A percentile compares a stretch with the other conserved stretches of the same genome.
phyloP scores from a whole-genome alignment of 2,888 invertebrate species.

The Hirtodrosophila alboralis region DNA sequence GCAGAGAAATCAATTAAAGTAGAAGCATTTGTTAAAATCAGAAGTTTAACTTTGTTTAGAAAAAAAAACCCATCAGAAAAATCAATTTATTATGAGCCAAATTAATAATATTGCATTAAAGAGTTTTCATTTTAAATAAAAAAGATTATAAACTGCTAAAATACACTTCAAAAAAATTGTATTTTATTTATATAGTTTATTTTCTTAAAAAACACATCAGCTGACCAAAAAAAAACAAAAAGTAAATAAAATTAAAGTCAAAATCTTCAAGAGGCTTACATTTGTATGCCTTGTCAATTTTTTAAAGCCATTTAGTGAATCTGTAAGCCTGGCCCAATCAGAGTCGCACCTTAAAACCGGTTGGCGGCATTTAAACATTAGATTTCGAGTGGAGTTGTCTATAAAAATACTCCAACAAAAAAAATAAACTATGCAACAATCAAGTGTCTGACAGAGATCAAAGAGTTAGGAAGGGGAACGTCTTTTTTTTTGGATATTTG shows the following conservation, averaged over 20 bases:
- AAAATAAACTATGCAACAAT: conserved; percentile 41
- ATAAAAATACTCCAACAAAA: conserved; percentile 35
- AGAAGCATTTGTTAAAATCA: no score
- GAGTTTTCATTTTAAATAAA: no score
- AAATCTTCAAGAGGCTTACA: conserved; percentile 49
- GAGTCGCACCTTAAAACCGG: conserved; percentile 75
- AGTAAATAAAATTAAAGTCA: conserved; percentile 8
- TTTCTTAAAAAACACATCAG: conserved; percentile 37
- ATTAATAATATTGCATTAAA: no score
- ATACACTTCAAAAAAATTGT: no score
- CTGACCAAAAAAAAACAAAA: conserved; percentile 17
- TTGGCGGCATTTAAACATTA: conserved; percentile 60
- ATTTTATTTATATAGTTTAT: no score
- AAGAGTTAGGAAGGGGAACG: conserved; percentile 16
- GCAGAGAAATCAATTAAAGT: no score
- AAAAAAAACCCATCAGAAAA: conserved; percentile 23
- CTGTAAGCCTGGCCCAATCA: conserved; percentile 23
- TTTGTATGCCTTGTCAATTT: conserved; percentile 53
- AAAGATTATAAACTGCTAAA: no score
- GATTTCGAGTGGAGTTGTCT: conserved; percentile 24
- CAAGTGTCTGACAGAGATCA: conserved; percentile 46
- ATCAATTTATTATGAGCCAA: no score
- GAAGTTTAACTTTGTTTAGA: no score
- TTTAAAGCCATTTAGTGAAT: conserved; percentile 43
- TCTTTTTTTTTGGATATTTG: conserved; percentile 12